Base-by-base conservation (phyloP, 2,113 vertebrate species). In the Osmerus mordax region DNA sequence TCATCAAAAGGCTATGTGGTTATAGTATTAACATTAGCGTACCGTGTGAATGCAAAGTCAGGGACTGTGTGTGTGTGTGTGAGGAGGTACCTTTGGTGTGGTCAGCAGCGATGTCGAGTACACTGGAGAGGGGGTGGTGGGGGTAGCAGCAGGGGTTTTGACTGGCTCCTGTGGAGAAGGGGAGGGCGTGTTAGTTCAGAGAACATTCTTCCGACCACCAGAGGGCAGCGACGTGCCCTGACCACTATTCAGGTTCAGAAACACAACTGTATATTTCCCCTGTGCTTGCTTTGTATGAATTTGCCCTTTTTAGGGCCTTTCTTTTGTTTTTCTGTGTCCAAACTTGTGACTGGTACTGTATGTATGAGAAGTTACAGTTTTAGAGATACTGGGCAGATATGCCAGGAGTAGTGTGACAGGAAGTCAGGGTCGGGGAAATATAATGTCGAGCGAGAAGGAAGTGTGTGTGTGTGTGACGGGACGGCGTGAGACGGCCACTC, bases 21-120 rank as follows among this genome's bases (percentile, higher is more conserved):
- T 47, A 47, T 1, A 47, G 41, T 1, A 12, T 5, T 12, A 11
- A 11, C 41, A 1, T 36, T 7, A 7, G 32, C 32, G 5, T 36
- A 36, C 32, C 5, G 32, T 7, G 32, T 5, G 32, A 36, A 36
- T 36, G 32, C 41, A 47, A 47, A 47, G 41, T 5, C 6, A 47
- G 8, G 41, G 41, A 47, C 8, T 21, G 69, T 29, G 32, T n/a
- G 28, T 65, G 15, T 51, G 61, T 58, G 51, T 51, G 28, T 1
- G 60, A 16, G 29, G 62, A 8, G 16, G 25, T 93, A 99, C 97
- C 95, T 99, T 97, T 79, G 94, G 96, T 79, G 93, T 87, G 75
- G 89, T 88, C 86, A 96, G 85, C 54, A 91, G 73, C 54, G 95
- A 91, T 84, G 94, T 88, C 51, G 94, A 94, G 70, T 92, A 90